These are phyloP conservation scores for Tachina grossa DNA, from an alignment of 2,888 invertebrate species.

Conservation along the genomic window DNA sequence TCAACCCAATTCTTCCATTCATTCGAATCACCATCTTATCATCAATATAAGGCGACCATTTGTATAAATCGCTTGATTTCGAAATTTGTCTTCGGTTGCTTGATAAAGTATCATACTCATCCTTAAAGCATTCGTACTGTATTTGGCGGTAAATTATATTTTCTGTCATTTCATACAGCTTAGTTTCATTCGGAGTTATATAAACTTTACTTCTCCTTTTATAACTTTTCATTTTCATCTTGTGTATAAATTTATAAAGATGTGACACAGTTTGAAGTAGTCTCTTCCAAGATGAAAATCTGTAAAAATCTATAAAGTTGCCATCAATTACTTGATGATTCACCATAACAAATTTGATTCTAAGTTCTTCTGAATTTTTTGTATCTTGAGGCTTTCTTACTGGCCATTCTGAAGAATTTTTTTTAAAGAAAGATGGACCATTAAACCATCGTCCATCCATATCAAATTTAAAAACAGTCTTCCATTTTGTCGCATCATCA, in stretches of 20 bases:
- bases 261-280: not conserved
- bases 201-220: not conserved
- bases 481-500: slow-evolving; percentile 7
- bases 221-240: not conserved
- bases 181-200: not conserved
- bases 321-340: not conserved
- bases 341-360: too few relatives aligned
- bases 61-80: too few relatives aligned
- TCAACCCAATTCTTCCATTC: not conserved
- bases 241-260: not conserved
- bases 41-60: too few relatives aligned
- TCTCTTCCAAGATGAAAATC: slow-evolving; percentile 7
- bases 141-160: too few relatives aligned
- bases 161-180: not conserved
- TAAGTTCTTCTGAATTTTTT: not conserved
- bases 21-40: too few relatives aligned
- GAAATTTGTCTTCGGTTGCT: too few relatives aligned
- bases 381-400: not conserved
- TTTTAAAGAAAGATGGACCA: not conserved
- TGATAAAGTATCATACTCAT: too few relatives aligned
- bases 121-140: too few relatives aligned
- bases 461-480: not conserved
- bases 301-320: not conserved
- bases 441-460: slow-evolving; percentile 3
- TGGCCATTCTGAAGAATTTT: not conserved